These are phyloP conservation scores for Leucopsar rothschildi DNA, from an alignment of 2,113 vertebrate genomes.

Conservation along the genomic window DNA sequence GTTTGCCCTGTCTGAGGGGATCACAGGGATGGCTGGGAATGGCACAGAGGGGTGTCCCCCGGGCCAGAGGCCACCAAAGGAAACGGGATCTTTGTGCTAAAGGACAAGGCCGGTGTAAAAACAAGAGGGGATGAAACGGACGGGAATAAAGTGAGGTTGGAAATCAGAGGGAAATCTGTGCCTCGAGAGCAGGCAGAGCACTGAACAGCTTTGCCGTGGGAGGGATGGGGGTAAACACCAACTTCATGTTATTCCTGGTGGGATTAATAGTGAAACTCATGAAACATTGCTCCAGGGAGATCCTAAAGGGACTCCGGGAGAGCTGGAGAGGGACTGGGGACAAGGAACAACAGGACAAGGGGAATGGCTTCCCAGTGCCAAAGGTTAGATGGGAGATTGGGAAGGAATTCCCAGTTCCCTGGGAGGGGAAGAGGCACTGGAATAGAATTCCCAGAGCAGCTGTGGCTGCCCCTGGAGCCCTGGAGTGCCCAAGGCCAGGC, in stretches of 20 bases:
- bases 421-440: rapidly evolving
- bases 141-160: background rate
- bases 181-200: slow-evolving; percentile 32
- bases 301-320: background rate
- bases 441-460: rapidly evolving
- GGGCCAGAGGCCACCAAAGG: background rate
- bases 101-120: background rate
- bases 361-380: background rate
- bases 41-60: rapidly evolving
- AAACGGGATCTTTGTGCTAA: background rate
- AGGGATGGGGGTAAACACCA: slow-evolving; percentile 44
- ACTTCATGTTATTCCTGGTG: background rate
- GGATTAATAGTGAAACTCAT: background rate
- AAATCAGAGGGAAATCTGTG: background rate
- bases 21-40: rapidly evolving
- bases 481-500: background rate
- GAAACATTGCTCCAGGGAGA: background rate
- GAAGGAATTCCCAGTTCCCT: background rate
- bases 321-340: background rate
- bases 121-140: background rate
- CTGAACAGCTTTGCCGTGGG: slow-evolving; percentile 39
- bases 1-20: background rate
- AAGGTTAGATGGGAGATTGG: background rate
- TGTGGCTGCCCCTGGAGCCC: background rate
- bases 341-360: background rate